Conservation (phyloP, 2,888 invertebrate genomes). For the Galerucella calmariensis region DNA sequence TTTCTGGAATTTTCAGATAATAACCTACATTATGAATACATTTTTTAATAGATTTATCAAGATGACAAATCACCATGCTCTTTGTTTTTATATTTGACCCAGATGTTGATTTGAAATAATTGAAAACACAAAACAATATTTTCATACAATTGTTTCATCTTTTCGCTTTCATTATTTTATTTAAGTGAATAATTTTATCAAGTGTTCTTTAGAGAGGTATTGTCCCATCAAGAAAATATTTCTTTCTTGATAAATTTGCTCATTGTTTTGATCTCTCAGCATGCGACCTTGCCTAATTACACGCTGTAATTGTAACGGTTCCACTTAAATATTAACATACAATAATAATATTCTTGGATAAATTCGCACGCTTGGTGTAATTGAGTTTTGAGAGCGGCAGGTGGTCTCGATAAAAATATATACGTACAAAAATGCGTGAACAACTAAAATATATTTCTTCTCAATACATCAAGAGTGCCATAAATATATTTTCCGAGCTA, state of each 20-base stretch:
- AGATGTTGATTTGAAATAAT: background rate
- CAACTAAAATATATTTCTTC: no score
- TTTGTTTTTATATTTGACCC: background rate
- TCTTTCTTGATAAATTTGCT: constrained; percentile 8
- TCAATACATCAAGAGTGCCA: no score
- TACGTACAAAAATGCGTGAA: no score
- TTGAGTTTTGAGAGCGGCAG: background rate
- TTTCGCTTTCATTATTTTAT: background rate
- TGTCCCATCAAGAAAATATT: constrained; percentile 12
- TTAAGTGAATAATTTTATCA: background rate
- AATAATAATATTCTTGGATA: background rate
- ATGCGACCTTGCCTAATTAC: constrained; percentile 15
- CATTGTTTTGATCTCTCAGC: constrained; percentile 9
- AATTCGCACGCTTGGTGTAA: background rate
- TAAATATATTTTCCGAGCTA: no score
- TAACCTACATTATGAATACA: background rate
- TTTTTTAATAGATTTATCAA: background rate
- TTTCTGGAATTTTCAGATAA: no score
- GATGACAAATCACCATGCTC: no score
- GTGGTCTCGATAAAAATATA: background rate
- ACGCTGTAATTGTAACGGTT: constrained; percentile 8
- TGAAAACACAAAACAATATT: background rate
- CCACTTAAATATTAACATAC: constrained; percentile 7
- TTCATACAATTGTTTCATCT: background rate
- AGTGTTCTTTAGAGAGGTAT: constrained; percentile 6